Base-by-base conservation (phyloP, 2,888 invertebrate genomes). In the Leuctra nigra region DNA sequence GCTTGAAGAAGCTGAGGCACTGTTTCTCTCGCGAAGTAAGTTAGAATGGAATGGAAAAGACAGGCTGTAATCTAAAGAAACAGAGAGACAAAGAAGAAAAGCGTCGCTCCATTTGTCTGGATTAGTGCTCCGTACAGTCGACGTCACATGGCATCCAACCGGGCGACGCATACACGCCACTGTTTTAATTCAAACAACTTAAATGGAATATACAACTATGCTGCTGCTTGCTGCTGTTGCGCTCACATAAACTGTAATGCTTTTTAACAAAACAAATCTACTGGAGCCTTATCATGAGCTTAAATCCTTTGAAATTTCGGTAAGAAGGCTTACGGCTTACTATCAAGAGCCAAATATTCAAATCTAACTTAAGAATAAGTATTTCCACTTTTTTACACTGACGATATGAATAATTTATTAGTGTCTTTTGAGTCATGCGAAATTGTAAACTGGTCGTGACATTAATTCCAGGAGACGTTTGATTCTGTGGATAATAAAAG, bases 21-120 rank as follows among this genome's bases (percentile, higher is more conserved):
- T 16, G 20, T 44, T 22, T 44, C 18, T 39, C 18, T 39, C 20
- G 23, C 44, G 20, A 16, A n/a, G 41, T 41, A 20, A 44, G 44
- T 44, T 20, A 44, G 44, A 14, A 20, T 23, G 44, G 44, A 44
- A 44, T 44, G 44, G 44, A 23, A 44, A 23, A 44, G 44, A 44
- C 44, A 23, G 23, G 11, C 6, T 23, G 44, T 44, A 44, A 44
- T 44, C 44, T 44, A 44, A 44, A 44, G 44, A 44, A 44, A 44
- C 44, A 44, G 44, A 22, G 18, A 44, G 44, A 44, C 44, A 44
- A 44, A 44, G 44, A 23, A 22, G 44, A 23, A 18, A n/a, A 44
- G 44, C 47, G 47, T 36, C 39, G 50, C 39, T 39, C 22, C 55
- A 56, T 56, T 56, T 52, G 52, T 56, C 56, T 56, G 52, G 52